Evolutionary conservation across 2,888 invertebrate species (phyloP), one percentile per base, ranked within the genome.

Genomic region (Drosophila helvetica): DNA sequence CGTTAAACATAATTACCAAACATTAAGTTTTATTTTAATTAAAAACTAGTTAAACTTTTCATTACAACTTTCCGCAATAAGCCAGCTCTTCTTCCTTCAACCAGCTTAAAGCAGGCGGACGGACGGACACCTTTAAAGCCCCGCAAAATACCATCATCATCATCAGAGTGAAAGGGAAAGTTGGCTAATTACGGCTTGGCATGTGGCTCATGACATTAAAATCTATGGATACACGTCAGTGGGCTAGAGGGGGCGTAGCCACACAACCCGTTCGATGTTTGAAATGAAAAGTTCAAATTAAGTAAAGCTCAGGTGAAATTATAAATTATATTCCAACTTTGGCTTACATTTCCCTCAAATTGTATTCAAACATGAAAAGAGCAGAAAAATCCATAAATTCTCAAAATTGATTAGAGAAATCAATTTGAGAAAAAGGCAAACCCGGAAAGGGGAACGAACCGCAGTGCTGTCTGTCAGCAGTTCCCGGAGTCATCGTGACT

Each of bases 341-440:
- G 38, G 38, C 2, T 38, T n/a, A 38, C 38, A 38, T 38, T 38
- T 52, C 10, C 12, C 43, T 9, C 9, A 47, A 48, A 48, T 19
- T 45, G 54, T 38, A 58, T n/a, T 12, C 61, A 65, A 66, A 27
- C 42, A 8, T 1, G 46, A 66, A 77, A 84, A 73, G 70, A 69
- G 7, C 38, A 38, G 67, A 53, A 70, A 55, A 77, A 62, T 43
- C 52, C 62, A 86, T 78, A 77, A 85, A 85, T 79, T 85, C 78
- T 60, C 47, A 62, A 85, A 85, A 79, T 77, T 87, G 82, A 87
- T 87, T 85, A 79, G 78, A 71, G 74, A 75, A 85, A 77, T 86
- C 82, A 88, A 86, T 88, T 86, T 84, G 74, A 75, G 77, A 63
- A 50, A 55, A 71, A 53, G 67, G 70, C 55, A 47, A 47, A 47